Evolutionary conservation across 2,888 invertebrate species (phyloP), one percentile per base, ranked within the genome.

Genomic region (Drosophila nr. perissopoda): DNA sequence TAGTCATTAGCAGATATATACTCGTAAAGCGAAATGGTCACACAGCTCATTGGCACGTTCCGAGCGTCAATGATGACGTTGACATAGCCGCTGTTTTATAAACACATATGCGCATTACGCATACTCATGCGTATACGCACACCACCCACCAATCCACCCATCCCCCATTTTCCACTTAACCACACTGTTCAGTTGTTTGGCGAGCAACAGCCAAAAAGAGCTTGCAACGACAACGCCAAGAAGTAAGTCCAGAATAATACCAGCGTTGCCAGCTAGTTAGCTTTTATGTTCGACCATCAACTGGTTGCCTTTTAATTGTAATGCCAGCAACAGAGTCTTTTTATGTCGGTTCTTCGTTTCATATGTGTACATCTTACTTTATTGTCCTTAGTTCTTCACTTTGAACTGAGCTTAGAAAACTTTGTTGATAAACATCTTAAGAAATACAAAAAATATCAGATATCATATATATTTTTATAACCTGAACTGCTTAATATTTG

Each of bases 21-120:
- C 38, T 56, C 56, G n/a, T 38, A 83, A 86, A 86, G 89, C 60
- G 66, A 79, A 84, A 89, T 89, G 83, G 81, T 72, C 70, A 67
- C 73, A 77, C 81, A 84, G 89, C 84, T 89, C 89, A 89, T 89
- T 89, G 82, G 89, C 84, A 84, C 89, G 84, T 84, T 78, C 75
- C 69, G 59, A 69, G 62, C 70, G 77, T 52, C 78, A 72, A 64
- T 71, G 70, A 59, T 68, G 70, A 68, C 65, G 65, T n/a, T 65
- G 64, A 52, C 70, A 42, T 52, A 64, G 63, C 51, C 56, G 62
- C 71, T 71, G 70, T 46, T 46, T 64, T 74, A 74, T 61, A 64
- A 74, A 65, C 77, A 79, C 70, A 77, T 74, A 77, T 63, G 64
- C 33, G 63, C 76, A 78, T 76, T 78, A 82, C 84, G 79, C 82